These are phyloP conservation scores for Subanguina moxae DNA, from an alignment of 1,140 invertebrate genomes.

Conservation along the genomic window DNA sequence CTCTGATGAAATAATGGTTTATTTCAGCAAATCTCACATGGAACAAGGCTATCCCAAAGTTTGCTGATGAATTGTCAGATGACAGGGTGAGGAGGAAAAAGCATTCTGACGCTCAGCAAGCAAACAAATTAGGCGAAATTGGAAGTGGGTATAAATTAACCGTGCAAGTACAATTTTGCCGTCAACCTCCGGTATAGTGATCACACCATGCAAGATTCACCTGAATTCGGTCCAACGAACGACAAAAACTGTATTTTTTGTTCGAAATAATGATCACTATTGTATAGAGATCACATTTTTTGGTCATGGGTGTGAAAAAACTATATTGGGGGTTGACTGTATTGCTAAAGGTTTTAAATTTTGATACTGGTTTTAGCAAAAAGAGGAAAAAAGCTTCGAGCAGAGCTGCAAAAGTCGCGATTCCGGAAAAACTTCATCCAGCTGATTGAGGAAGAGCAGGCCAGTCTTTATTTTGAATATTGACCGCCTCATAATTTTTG, in stretches of 20 bases:
- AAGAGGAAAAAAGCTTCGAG: slow-evolving; percentile 35
- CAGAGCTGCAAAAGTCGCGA: slow-evolving; percentile 30
- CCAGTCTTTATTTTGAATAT: background rate
- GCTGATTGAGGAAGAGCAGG: slow-evolving; percentile 32
- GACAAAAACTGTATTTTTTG: no score
- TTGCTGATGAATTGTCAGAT: slow-evolving; percentile 26
- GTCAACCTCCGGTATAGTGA: no score
- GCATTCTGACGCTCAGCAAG: background rate
- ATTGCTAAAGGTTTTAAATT: no score
- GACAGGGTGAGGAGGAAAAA: slow-evolving; percentile 15
- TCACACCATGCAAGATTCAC: no score
- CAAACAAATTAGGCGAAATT: slow-evolving; percentile 8
- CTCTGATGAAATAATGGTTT: no score
- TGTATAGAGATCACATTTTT: no score
- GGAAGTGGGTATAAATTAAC: slow-evolving; percentile 24
- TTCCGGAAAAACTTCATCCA: slow-evolving; percentile 34
- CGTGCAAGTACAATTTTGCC: no score
- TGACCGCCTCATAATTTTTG: no score
- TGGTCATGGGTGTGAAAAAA: no score
- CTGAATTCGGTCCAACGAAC: no score
- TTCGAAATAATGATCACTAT: no score
- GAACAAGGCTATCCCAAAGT: slow-evolving; percentile 29
- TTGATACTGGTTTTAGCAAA: slow-evolving; percentile 25
- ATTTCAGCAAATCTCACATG: slow-evolving; percentile 14
- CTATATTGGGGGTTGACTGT: no score